Percentiles rank a stretch among this genome's conserved stretches.
phyloP scores from a whole-genome alignment of 2,888 invertebrate species.

The Synergus japonicus region DNA sequence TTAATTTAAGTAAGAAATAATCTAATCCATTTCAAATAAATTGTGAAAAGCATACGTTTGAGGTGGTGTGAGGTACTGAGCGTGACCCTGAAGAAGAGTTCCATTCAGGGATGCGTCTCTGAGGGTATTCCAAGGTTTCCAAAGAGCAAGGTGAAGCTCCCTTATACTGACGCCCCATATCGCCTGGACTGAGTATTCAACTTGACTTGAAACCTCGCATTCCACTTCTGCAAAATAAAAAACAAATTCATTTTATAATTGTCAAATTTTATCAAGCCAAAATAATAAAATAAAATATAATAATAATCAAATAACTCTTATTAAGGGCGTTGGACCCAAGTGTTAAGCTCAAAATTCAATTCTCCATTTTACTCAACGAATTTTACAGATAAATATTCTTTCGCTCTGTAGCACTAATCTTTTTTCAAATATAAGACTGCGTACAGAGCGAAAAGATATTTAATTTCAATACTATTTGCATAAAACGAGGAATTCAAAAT shows the following conservation, averaged over 20 bases:
- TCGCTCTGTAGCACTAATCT: too few relatives aligned
- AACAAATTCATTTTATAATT: conserved; percentile 17
- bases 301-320: too few relatives aligned
- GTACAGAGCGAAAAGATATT: too few relatives aligned
- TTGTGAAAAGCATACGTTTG: conserved; percentile 73
- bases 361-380: too few relatives aligned
- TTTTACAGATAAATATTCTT: too few relatives aligned
- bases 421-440: too few relatives aligned
- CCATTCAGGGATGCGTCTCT: conserved; percentile 82
- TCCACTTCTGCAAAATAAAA: conserved; percentile 82
- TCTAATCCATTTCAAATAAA: neutral
- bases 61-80: conserved; percentile 73
- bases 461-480: too few relatives aligned
- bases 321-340: too few relatives aligned
- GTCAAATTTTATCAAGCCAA: neutral
- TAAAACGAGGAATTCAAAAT: too few relatives aligned
- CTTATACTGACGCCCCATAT: conserved; percentile 90
- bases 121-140: conserved; percentile 85
- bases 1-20: too few relatives aligned
- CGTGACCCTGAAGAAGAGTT: conserved; percentile 80
- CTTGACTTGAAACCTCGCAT: conserved; percentile 87
- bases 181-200: conserved; percentile 85
- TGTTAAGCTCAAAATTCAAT: too few relatives aligned
- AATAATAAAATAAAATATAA: too few relatives aligned
- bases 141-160: conserved; percentile 86